A percentile compares a stretch with the other conserved stretches of the same genome.
phyloP scores from a whole-genome alignment of 2,888 invertebrate species.

The Drosophila setosimentum region DNA sequence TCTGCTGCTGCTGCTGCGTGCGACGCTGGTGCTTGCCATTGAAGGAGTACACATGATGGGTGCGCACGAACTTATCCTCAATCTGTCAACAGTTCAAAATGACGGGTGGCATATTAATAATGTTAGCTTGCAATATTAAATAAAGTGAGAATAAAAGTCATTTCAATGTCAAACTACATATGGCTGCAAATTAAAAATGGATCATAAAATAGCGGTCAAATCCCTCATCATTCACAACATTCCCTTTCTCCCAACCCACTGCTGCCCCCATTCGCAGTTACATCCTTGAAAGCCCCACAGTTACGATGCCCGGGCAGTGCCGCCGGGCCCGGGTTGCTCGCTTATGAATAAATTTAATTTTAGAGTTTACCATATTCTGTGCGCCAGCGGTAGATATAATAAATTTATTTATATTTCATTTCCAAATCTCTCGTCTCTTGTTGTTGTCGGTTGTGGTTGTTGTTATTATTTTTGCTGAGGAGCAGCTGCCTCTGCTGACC shows the following conservation, averaged over 20 bases:
- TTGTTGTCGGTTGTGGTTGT: conserved; percentile 5
- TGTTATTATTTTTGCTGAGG: conserved; percentile 4
- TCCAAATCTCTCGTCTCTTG: conserved; percentile 43
- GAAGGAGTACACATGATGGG: conserved; percentile 83
- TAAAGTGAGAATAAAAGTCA: conserved; percentile 59
- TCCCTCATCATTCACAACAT: conserved; percentile 20
- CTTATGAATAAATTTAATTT: conserved; percentile 82
- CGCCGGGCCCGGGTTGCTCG: conserved; percentile 57
- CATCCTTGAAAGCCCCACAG: conserved; percentile 8
- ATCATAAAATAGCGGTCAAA: conserved; percentile 46
- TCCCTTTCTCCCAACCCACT: neutral
- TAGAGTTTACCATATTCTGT: conserved; percentile 73
- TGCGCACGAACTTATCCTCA: conserved; percentile 84
- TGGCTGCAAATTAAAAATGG: conserved; percentile 68
- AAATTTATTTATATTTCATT: conserved; percentile 82
- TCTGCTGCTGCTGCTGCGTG: conserved; percentile 82
- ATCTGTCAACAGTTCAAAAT: conserved; percentile 72
- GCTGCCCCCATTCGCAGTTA: neutral
- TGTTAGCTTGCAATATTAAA: conserved; percentile 42
- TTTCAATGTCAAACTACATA: conserved; percentile 70
- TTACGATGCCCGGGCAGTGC: conserved; percentile 31
- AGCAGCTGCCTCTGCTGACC: conserved; percentile 38
- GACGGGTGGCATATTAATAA: neutral
- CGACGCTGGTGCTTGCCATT: conserved; percentile 83
- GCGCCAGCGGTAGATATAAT: conserved; percentile 71